phyloP scores from a whole-genome alignment of 2,113 vertebrate species.

The Boulengeromyrus knoepffleri region DNA sequence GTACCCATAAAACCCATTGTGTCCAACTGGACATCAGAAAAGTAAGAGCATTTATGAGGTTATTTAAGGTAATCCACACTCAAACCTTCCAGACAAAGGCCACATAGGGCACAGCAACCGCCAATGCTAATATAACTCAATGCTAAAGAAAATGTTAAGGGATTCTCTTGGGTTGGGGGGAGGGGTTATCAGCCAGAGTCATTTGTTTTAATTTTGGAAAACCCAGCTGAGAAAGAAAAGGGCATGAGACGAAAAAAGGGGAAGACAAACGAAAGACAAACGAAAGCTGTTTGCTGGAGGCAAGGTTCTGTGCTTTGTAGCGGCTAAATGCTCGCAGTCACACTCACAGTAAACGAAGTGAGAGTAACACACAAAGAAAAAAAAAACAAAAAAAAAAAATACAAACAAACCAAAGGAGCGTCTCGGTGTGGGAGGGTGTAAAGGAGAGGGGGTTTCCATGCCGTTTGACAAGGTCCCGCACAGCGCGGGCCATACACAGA shows the following conservation, averaged over 20 bases:
- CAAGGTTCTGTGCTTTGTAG: slow-evolving; percentile 14
- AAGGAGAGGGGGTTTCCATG: slow-evolving; percentile 24
- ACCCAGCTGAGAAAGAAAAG: not conserved
- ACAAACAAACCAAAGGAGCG: slow-evolving; percentile 14
- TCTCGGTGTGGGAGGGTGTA: slow-evolving; percentile 31
- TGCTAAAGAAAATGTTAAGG: not conserved
- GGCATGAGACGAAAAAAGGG: not conserved
- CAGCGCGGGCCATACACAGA: not conserved
- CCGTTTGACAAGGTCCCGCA: not conserved
- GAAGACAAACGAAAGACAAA: not conserved
- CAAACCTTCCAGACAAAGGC: not conserved
- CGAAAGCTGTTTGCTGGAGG: slow-evolving; percentile 1
- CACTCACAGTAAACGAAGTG: slow-evolving; percentile 5
- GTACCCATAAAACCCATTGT: not conserved
- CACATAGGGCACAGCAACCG: not conserved
- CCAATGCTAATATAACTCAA: not conserved
- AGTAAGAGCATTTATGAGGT: not conserved
- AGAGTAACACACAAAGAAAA: not conserved
- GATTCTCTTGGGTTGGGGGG: not conserved
- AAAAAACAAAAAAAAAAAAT: not conserved
- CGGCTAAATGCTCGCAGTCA: slow-evolving; percentile 2
- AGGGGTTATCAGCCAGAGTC: not conserved
- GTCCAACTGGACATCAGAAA: not conserved
- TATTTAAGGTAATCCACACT: not conserved
- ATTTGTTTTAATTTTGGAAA: not conserved